Evolutionary conservation across 1,140 invertebrate genomes (phyloP), one percentile per base, ranked within the genome.

Genomic region (Meloidogyne exigua): DNA sequence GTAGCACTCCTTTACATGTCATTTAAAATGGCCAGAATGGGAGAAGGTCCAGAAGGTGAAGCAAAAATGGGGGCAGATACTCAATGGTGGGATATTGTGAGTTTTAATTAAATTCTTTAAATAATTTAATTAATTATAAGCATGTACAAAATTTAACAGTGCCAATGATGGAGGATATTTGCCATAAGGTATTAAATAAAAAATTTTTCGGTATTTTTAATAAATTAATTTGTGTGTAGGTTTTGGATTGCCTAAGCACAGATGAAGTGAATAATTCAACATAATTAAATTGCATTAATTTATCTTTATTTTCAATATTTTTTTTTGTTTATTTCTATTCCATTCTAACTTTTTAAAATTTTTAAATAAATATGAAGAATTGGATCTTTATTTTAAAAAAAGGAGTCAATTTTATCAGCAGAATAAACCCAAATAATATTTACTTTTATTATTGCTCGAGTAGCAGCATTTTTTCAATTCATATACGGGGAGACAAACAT

Each of bases 41-140:
- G 78, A 23, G 62, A 39, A 21, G 28, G 25, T 23, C 84, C 78
- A 36, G 42, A 69, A 57, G 63, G 57, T 11, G 76, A 94, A 92
- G 93, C 92, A 92, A 93, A 94, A 93, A 94, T 92, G 91, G 93
- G 91, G 92, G 23, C 79, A 68, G 18, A 76, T 28, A 64, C 71
- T 15, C 23, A 70, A 44, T 49, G 77, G 77, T 79, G 69, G 49
- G 32, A 68, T 67, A 25, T 80, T 42, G 44, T 79, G n/a, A 32
- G 13, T 26, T 66, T 2, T 49, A 44, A 18, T 26, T 66, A 12
- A 68, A 25, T 13, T 12, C 11, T 28, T 73, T 23, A 36, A 23
- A 44, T 68, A 77, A 67, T 3, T 69, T 77, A 80, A 23, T 71
- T 15, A 28, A 28, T 62, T 57, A n/a, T n/a, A 10, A 81, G 77